Conservation (phyloP, 2,797 vertebrate genomes). For the Adrianichthys oophorus region DNA sequence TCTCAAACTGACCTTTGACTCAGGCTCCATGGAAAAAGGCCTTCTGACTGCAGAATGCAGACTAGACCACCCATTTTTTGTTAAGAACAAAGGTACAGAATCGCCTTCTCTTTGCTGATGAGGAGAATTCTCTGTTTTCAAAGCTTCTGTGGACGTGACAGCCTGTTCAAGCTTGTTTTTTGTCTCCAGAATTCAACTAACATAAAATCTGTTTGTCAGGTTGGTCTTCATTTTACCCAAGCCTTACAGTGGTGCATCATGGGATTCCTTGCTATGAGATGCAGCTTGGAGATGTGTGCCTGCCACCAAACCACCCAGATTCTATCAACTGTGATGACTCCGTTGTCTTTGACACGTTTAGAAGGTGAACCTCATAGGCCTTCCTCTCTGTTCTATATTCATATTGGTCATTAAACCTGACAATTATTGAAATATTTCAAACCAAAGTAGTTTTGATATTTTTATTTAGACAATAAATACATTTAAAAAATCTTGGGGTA, state of each 20-base stretch:
- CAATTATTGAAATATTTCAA: no score
- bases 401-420: no score
- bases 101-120: not conserved
- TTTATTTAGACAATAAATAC: no score
- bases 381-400: no score
- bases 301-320: slow-evolving; percentile 97
- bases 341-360: slow-evolving; percentile 99
- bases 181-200: slow-evolving; percentile 6
- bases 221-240: slow-evolving; percentile 98
- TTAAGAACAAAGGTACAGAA: slow-evolving; percentile 92
- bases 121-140: not conserved
- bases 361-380: slow-evolving; percentile 81
- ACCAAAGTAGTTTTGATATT: no score
- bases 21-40: slow-evolving; percentile 88
- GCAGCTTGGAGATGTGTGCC: slow-evolving; percentile 93
- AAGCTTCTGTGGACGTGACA: not conserved
- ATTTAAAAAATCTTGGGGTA: no score
- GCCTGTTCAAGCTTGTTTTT: not conserved
- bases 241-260: slow-evolving; percentile 98
- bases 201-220: slow-evolving; percentile 74
- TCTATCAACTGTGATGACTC: slow-evolving; percentile 99
- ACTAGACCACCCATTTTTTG: slow-evolving; percentile 96
- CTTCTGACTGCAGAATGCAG: slow-evolving; percentile 92
- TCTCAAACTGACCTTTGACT: slow-evolving; percentile 96
- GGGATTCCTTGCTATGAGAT: slow-evolving; percentile 99